A percentile compares a stretch with the other conserved stretches of the same genome.
These are phyloP conservation scores for Alethe diademata DNA, from an alignment of 2,113 vertebrate genomes.

Conservation along the genomic window DNA sequence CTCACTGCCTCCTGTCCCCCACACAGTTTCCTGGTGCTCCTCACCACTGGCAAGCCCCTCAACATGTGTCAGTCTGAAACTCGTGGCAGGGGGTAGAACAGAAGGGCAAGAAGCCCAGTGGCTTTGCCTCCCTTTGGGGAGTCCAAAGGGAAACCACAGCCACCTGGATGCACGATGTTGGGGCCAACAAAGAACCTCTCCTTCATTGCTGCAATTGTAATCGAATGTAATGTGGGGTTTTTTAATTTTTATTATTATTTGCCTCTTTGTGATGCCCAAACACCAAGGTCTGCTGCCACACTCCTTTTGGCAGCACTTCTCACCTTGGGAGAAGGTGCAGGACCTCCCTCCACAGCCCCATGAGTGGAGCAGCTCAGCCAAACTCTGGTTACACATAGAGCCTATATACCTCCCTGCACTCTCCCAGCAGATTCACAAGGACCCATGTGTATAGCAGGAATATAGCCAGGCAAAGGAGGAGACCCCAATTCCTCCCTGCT, in stretches of 20 bases:
- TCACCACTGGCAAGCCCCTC: not conserved
- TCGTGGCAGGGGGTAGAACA: not conserved
- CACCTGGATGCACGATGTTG: not conserved
- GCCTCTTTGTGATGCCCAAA: not conserved
- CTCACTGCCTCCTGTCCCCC: not conserved
- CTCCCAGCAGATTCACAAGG: not conserved
- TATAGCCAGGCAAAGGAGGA: not conserved
- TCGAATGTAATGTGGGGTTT: fast-evolving
- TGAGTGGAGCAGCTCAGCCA: not conserved
- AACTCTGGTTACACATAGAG: not conserved
- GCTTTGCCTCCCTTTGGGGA: not conserved
- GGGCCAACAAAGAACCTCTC: not conserved
- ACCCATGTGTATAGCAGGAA: not conserved
- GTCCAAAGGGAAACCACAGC: not conserved
- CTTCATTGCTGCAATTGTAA: not conserved
- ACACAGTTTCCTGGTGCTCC: not conserved
- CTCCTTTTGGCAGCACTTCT: not conserved
- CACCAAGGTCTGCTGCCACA: not conserved
- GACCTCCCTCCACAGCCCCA: fast-evolving
- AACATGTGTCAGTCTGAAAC: fast-evolving
- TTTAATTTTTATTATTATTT: not conserved
- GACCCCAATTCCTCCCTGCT: not conserved
- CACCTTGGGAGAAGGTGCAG: not conserved
- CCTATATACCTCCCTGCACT: not conserved
- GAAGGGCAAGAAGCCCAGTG: not conserved